Evolutionary conservation across 2,888 invertebrate genomes (phyloP), one percentile per base, ranked within the genome.

Genomic region (Acleris laterana): DNA sequence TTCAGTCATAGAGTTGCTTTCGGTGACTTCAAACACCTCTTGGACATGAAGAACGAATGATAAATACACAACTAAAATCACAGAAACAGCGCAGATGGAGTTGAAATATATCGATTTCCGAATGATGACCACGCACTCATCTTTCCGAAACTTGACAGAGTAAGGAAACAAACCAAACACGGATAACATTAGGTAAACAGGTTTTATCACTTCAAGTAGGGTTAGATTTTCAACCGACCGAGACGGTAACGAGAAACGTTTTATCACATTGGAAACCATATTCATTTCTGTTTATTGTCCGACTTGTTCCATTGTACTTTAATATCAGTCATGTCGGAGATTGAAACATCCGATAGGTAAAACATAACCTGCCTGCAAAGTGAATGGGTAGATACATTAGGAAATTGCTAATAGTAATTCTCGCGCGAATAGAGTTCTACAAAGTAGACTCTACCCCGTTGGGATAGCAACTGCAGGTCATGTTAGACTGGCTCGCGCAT

Each of bases 71-170:
- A 81, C 53, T 28, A 83, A 19, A 19, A 82, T 62, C 9, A 82
- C 67, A 0, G 78, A 74, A 5, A 87, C 60, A 2, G 84, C 80
- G 69, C 82, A 83, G 11, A 85, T 1, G 1, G 78, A 75, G 67
- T 89, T 91, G 0, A 85, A 57, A 55, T 87, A 89, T 17, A 89
- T 76, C 0, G 90, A 86, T 49, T 82, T 85, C 0, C 69, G 72
- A 55, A 81, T 72, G 2, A 83, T 75, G 2, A 68, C 72, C 63
- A 83, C 80, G 13, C 67, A 38, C 13, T 38, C 71, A 16, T 59
- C 72, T 11, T 74, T 76, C 7, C 69, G 64, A 56, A 77, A 79
- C 28, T 76, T 78, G n/a, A 85, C 56, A 50, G 77, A 80, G 58
- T 78, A 85, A 0, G 87, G 85, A 64, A 84, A 81, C 1, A 86